phyloP scores from a whole-genome alignment of 1,140 invertebrate genomes.

The Argopecten irradians region DNA sequence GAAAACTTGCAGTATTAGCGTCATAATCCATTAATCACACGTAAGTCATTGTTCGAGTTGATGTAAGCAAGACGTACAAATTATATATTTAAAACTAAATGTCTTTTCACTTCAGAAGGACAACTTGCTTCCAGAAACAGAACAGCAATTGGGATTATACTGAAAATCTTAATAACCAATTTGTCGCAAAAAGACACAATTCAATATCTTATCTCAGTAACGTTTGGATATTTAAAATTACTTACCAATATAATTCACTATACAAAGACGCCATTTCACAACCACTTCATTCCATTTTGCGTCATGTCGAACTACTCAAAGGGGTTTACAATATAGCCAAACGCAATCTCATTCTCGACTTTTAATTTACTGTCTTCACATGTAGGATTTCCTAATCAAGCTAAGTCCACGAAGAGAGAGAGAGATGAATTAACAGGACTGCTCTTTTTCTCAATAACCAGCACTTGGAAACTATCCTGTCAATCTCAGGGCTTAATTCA shows the following conservation, averaged over 20 bases:
- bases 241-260: not conserved
- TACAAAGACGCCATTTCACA: not conserved
- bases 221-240: too few species aligned
- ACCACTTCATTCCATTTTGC: not conserved
- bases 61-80: too few species aligned
- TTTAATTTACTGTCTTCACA: slow-evolving; percentile 11
- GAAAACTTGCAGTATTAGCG: too few species aligned
- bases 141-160: too few species aligned
- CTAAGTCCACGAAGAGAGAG: not conserved
- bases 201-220: too few species aligned
- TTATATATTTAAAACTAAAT: too few species aligned
- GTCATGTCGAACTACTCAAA: not conserved
- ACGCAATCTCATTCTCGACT: not conserved
- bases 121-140: too few species aligned
- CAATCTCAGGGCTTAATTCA: slow-evolving; percentile 21
- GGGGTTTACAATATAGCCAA: not conserved
- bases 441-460: not conserved
- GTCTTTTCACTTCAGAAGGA: too few species aligned
- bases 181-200: too few species aligned
- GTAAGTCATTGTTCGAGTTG: too few species aligned
- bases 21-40: too few species aligned
- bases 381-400: slow-evolving; percentile 16
- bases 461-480: slow-evolving; percentile 5
- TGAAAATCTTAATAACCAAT: too few species aligned
- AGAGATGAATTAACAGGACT: slow-evolving; percentile 17